phyloP scores from a whole-genome alignment of 2,113 vertebrate genomes.

The Polypterus bichir region DNA sequence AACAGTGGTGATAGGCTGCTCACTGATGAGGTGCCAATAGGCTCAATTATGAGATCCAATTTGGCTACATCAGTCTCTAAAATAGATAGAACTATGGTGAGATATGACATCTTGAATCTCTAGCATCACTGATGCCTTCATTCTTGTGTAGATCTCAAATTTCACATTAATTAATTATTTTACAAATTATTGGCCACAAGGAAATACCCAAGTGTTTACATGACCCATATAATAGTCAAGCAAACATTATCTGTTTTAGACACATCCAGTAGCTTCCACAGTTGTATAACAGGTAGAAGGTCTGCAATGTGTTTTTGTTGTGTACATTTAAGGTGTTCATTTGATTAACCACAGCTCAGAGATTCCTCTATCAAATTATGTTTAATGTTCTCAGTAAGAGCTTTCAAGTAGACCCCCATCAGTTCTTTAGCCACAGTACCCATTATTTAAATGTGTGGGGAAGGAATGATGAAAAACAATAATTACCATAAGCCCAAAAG shows the following conservation, averaged over 20 bases:
- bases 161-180: no score
- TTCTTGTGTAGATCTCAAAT: no score
- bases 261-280: constrained; percentile 10
- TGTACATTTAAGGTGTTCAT: constrained; percentile 13
- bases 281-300: constrained; percentile 10
- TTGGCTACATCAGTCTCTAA: not conserved
- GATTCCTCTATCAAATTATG: no score
- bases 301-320: constrained; percentile 10
- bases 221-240: not conserved
- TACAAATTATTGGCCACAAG: no score
- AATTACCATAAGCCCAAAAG: constrained; percentile 14
- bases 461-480: constrained; percentile 20
- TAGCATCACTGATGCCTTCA: no score
- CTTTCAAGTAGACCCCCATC: constrained; percentile 8
- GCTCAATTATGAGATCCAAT: not conserved
- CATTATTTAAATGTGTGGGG: constrained; percentile 9
- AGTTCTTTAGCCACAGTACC: not conserved
- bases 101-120: no score
- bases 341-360: constrained; percentile 6
- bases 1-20: not conserved
- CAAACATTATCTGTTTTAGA: constrained; percentile 11
- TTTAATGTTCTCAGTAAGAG: not conserved
- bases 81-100: not conserved
- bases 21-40: not conserved
- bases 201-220: not conserved